These are phyloP conservation scores for human (Homo sapiens) DNA, from an alignment of 2,113 vertebrate genomes.

Conservation along the genomic window GRCh38 chr1:109505501-109506000, in stretches of 20 bases:
- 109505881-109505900: neutral
- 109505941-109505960: neutral
- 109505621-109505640: slow-evolving; percentile 50
- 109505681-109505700: neutral
- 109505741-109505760: slow-evolving; percentile 42
- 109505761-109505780: slow-evolving; percentile 40
- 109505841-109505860: neutral
- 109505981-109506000: neutral
- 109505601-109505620: slow-evolving; percentile 44
- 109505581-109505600: neutral
- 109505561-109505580: slow-evolving; percentile 58
- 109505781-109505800: slow-evolving; percentile 16
- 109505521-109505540: slow-evolving; percentile 64
- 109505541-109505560: slow-evolving; percentile 71
- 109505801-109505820: slow-evolving; percentile 27
- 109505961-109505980: neutral
- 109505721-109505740: slow-evolving; percentile 18
- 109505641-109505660: neutral
- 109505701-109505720: neutral
- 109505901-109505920: neutral
- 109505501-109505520: slow-evolving; percentile 65
- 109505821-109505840: neutral
- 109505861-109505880: neutral
- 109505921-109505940: neutral
- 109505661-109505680: neutral